Conservation (phyloP, 2,888 invertebrate species). For the Hermodice carunculata region DNA sequence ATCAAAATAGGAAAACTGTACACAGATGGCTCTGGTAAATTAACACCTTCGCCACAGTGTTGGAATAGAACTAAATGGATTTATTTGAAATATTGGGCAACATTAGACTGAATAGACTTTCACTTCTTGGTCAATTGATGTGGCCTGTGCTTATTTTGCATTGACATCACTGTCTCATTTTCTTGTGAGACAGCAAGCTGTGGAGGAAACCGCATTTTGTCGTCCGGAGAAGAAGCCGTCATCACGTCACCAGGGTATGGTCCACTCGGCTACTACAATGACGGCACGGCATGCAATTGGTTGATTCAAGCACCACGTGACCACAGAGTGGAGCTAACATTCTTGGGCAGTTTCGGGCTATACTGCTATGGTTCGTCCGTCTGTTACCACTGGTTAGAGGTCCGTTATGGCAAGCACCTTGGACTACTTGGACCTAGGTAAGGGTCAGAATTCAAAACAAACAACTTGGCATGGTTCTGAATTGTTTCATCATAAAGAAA, state of each 20-base stretch:
- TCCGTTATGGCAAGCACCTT: conserved; percentile 16
- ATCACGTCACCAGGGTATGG: conserved; percentile 4
- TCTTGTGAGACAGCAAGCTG: too few species aligned
- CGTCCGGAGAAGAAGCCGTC: not conserved
- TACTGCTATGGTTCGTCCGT: conserved; percentile 4
- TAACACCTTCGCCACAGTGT: too few species aligned
- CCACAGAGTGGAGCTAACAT: conserved; percentile 15
- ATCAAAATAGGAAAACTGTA: too few species aligned
- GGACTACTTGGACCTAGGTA: conserved; percentile 29
- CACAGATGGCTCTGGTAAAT: too few species aligned
- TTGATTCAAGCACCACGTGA: conserved; percentile 13
- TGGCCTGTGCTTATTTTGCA: too few species aligned
- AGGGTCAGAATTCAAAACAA: not conserved
- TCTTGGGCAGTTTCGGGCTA: conserved; percentile 25
- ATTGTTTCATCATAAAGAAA: too few species aligned
- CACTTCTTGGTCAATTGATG: too few species aligned
- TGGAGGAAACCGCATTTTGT: conserved; percentile 4
- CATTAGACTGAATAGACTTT: too few species aligned
- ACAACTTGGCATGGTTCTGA: too few species aligned
- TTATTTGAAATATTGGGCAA: too few species aligned
- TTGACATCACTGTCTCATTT: too few species aligned
- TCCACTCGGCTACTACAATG: not conserved
- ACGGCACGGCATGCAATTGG: conserved; percentile 21
- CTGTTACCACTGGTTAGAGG: conserved; percentile 33
- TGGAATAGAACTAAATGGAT: too few species aligned